phyloP scores from a whole-genome alignment of 1,140 invertebrate species.

The Stegodyphus mimosarum region DNA sequence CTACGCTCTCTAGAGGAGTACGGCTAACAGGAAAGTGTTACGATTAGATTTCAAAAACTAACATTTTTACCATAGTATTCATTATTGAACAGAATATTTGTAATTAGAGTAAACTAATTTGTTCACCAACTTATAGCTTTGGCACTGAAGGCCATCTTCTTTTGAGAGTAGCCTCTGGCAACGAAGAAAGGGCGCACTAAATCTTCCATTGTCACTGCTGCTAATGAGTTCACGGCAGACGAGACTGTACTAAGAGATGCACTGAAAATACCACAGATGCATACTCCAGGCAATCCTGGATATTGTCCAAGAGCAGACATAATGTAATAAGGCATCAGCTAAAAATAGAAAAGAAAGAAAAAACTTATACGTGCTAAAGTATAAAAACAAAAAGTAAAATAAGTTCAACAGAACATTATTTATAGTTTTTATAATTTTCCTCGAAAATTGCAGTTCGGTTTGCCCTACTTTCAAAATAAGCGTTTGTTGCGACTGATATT shows the following conservation, averaged over 20 bases:
- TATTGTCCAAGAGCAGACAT: conserved; percentile 63
- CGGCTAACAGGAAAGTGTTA: neutral
- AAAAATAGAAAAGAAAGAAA: conserved; percentile 59
- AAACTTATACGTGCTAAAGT: neutral
- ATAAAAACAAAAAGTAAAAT: neutral
- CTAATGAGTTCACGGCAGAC: conserved; percentile 88
- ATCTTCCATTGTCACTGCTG: conserved; percentile 91
- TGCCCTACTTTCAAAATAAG: no score
- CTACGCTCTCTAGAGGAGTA: neutral
- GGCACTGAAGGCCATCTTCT: conserved; percentile 24
- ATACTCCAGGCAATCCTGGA: conserved; percentile 68
- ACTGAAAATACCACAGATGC: conserved; percentile 69
- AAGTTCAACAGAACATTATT: no score
- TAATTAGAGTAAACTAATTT: no score
- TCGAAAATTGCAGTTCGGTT: no score
- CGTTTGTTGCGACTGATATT: no score
- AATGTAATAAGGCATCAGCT: conserved; percentile 66
- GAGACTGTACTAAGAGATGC: conserved; percentile 83
- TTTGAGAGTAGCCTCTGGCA: conserved; percentile 12
- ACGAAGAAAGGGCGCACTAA: conserved; percentile 74
- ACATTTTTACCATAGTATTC: neutral
- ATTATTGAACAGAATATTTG: neutral
- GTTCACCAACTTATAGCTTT: conserved; percentile 41
- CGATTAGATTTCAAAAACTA: neutral
- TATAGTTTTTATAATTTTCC: no score